These are phyloP conservation scores for Excalfactoria chinensis DNA, from an alignment of 2,113 vertebrate species.

Conservation along the genomic window DNA sequence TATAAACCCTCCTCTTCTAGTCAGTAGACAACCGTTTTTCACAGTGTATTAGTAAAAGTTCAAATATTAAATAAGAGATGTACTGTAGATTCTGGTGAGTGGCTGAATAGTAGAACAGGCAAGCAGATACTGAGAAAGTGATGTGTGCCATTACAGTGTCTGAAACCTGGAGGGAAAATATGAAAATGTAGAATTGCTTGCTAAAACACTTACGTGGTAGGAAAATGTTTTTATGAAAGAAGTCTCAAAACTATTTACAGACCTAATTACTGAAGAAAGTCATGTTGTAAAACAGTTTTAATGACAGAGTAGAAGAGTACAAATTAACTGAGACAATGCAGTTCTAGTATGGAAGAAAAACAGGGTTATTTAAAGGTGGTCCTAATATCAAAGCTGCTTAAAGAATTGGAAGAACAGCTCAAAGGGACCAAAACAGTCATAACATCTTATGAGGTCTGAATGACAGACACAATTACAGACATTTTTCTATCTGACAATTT, in stretches of 20 bases:
- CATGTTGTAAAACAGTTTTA: not conserved
- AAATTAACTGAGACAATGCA: not conserved
- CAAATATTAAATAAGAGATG: not conserved
- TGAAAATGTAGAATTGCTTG: not conserved
- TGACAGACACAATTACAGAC: slow-evolving; percentile 24
- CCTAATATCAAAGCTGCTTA: not conserved
- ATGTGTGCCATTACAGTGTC: not conserved
- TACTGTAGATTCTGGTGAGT: not conserved
- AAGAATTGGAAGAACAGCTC: not conserved
- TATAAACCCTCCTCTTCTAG: not conserved
- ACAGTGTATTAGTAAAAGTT: not conserved
- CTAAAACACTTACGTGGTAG: not conserved
- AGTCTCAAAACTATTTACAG: not conserved
- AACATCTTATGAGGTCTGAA: slow-evolving; percentile 15
- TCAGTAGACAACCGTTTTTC: not conserved
- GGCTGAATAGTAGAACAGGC: not conserved
- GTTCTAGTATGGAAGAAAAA: not conserved
- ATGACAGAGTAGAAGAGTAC: not conserved
- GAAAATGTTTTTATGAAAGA: slow-evolving; percentile 13
- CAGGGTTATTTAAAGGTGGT: not conserved
- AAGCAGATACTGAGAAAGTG: not conserved
- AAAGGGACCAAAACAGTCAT: not conserved
- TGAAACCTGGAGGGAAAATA: not conserved
- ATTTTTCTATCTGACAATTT: slow-evolving; percentile 47
- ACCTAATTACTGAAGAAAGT: not conserved